These are phyloP conservation scores for Agrotis ipsilon DNA, from an alignment of 2,888 invertebrate genomes.

Conservation along the genomic window DNA sequence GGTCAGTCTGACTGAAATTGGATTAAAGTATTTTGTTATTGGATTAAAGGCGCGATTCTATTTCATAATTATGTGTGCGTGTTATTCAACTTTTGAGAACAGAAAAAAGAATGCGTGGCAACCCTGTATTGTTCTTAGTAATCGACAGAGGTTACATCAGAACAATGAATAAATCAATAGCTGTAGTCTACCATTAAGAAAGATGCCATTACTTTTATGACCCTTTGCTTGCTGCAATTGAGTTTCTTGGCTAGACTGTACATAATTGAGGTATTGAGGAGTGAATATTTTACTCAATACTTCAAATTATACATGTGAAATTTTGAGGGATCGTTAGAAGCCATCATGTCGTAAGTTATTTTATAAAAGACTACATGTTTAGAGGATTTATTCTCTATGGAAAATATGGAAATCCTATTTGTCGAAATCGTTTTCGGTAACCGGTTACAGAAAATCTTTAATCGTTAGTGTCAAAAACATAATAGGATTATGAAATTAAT, in stretches of 20 bases:
- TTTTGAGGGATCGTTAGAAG: background rate
- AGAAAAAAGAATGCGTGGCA: conserved; percentile 5
- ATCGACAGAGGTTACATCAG: conserved; percentile 47
- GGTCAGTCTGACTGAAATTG: no score
- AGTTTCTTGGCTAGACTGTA: conserved; percentile 17
- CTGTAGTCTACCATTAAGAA: conserved; percentile 43
- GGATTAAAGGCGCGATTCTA: background rate
- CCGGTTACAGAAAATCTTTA: background rate
- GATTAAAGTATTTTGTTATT: no score
- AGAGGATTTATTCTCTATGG: no score
- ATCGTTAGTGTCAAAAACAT: background rate
- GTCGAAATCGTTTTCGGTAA: background rate
- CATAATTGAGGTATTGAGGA: conserved; percentile 34
- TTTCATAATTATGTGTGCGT: no score
- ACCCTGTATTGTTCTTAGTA: conserved; percentile 42
- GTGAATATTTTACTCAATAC: conserved; percentile 14
- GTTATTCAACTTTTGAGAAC: background rate
- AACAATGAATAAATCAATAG: conserved; percentile 59
- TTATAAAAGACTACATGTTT: no score
- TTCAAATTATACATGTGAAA: background rate
- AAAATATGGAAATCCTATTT: no score
- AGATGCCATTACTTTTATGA: conserved; percentile 50
- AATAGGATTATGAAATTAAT: no score
- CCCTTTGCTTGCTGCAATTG: conserved; percentile 28
- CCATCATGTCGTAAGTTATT: background rate